Base-by-base conservation (phyloP, 53 echinoderm and acorn worm genomes). In the Echinometra lucunter region DNA sequence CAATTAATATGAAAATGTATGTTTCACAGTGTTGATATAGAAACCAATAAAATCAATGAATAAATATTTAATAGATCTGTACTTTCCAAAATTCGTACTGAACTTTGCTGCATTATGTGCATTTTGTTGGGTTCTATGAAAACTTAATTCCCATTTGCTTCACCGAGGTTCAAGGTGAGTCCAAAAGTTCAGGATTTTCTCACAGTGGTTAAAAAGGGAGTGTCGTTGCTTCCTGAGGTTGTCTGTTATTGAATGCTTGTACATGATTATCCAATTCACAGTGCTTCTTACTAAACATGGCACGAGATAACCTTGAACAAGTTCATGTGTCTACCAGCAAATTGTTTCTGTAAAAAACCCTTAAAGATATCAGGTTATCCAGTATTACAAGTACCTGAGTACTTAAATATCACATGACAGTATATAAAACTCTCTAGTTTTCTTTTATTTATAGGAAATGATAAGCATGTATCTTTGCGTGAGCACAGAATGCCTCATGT, bases 291-390 rank as follows among this genome's bases (percentile, higher is more conserved):
- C 78, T 78, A 78, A 78, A 42, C 78, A 78, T 78, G 42, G 17
- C 78, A 78, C 35, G 40, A 21, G 42, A 38, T 78, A 12, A 78
- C 78, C 78, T 78, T 78, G 78, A 21, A 23, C 10, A 18, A 78
- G 78, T 40, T 78, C 78, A 78, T 40, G 78, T 78, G 23, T 69
- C 28, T 78, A 78, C 78, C 78, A 78, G 78, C 78, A 78, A 40
- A 0, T 40, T 7, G 19, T 3, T 78, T 78, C 3, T 40, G 4
- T 2, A 18, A 78, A 63, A 1, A 40, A 78, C 40, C 42, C 17
- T 69, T 42, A 40, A 78, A 21, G 78, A 42, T 69, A 69, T 78
- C 35, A 16, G 40, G 78, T 78, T 38, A 78, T 42, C 23, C 78
- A 38, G 19, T 78, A 38, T 38, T 78, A 78, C 78, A 42, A 40